Base-by-base conservation (phyloP, 2,888 invertebrate species). In the Pediacus dermestoides region DNA sequence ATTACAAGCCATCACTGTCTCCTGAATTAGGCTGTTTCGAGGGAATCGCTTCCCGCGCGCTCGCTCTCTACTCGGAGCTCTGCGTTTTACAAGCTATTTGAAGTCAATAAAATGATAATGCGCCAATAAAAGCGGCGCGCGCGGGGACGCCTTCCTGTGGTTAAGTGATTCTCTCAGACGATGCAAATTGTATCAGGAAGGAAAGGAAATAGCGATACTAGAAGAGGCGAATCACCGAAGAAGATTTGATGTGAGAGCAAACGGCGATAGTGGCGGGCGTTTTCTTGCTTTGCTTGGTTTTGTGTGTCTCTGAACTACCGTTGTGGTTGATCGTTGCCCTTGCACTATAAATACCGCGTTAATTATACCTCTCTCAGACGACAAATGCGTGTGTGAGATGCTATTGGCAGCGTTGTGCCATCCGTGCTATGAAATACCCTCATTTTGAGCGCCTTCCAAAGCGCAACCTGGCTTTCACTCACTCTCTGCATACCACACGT, bases 31-130 rank as follows among this genome's bases (percentile, higher is more conserved):
- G 68, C 68, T 53, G 67, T 69, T 69, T 66, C 61, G 65, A 61
- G 62, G 62, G 63, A 65, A 65, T 64, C 63, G 66, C 58, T 12
- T 23, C 66, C 66, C 66, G 70, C 60, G 59, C 63, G 56, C 46
- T 56, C 60, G 58, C 65, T 64, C 68, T 65, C 61, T 60, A 57
- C 58, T 60, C 63, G 57, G 64, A 64, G 63, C 68, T 58, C 66
- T 64, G 64, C 72, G 70, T 71, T 73, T 72, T 71, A 70, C 72
- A 71, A 72, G 71, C 73, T 70, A 73, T 74, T 73, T 70, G 70
- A 67, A 70, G 70, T 69, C 72, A 67, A 71, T 73, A 73, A 73
- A 72, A 70, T 70, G 71, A 68, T 69, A 71, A 70, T 71, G 70
- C 65, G 58, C 66, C 67, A 68, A 70, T 70, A 70, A 69, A 70